These are phyloP conservation scores for Phalacrocorax brasilianus DNA, from an alignment of 2,113 vertebrate genomes.

Conservation along the genomic window DNA sequence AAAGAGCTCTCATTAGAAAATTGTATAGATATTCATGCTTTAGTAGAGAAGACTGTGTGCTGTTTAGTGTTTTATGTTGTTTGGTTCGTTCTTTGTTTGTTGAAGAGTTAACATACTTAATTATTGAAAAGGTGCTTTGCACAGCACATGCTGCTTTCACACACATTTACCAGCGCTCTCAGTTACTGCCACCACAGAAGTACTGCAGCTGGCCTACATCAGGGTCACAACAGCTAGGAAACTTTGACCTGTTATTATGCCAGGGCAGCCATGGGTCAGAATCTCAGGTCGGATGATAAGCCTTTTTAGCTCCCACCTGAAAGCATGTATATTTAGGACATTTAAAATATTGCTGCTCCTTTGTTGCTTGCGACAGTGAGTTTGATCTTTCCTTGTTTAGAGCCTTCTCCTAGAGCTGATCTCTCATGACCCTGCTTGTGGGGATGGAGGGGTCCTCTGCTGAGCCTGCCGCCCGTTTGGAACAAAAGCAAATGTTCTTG, in stretches of 20 bases:
- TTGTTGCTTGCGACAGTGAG: background rate
- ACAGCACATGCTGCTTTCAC: background rate
- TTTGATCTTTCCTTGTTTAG: background rate
- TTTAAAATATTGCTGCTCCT: background rate
- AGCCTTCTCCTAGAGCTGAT: background rate
- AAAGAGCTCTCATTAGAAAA: background rate
- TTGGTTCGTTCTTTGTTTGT: background rate
- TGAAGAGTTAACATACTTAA: background rate
- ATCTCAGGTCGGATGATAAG: background rate
- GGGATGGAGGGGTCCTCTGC: background rate
- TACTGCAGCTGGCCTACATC: background rate
- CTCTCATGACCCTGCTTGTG: accelerated
- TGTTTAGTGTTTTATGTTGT: background rate
- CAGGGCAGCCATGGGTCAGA: background rate
- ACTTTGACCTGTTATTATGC: background rate
- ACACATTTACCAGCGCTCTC: background rate
- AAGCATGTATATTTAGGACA: background rate
- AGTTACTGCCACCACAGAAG: background rate
- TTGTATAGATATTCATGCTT: background rate
- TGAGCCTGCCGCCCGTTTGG: background rate
- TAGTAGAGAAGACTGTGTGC: background rate
- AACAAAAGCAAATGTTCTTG: background rate
- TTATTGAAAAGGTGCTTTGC: background rate
- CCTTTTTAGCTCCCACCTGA: background rate
- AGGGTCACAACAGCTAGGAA: background rate